Evolutionary conservation across 2,888 invertebrate genomes (phyloP).

Genomic region (Lasioglossum marginatum): DNA sequence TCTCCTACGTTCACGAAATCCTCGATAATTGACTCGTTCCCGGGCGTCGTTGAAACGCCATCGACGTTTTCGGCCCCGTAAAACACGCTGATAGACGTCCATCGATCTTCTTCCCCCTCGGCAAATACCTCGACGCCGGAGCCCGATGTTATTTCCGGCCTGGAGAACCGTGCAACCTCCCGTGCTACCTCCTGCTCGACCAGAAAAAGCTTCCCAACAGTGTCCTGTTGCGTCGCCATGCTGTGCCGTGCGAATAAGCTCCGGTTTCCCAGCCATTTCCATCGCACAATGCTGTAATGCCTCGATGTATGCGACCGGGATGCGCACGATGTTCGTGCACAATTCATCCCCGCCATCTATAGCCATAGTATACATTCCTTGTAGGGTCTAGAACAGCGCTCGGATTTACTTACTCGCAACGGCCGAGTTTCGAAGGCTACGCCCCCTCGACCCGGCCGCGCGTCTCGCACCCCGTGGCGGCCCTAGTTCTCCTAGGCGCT

Average conservation of each 20-base stretch:
- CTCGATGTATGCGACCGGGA: neutral
- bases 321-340: neutral
- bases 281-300: neutral
- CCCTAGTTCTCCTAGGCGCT: no score
- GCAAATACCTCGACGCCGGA: slow-evolving; percentile 7
- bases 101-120: slow-evolving; percentile 5
- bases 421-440: no score
- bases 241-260: neutral
- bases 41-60: slow-evolving; percentile 14
- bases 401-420: no score
- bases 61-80: slow-evolving; percentile 10
- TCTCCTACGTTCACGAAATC: slow-evolving; percentile 7
- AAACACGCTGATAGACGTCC: slow-evolving; percentile 18
- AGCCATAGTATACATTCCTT: no score
- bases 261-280: neutral
- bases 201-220: neutral
- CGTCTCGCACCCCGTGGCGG: no score
- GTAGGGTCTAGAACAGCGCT: no score
- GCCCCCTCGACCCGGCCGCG: no score
- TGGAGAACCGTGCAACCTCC: neutral
- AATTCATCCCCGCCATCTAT: neutral
- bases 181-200: neutral
- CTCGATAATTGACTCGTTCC: slow-evolving; percentile 14
- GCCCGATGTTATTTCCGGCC: slow-evolving; percentile 3
- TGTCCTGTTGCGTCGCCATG: neutral